Conservation (phyloP, 2,113 vertebrate genomes). For the Notothenia coriiceps region DNA sequence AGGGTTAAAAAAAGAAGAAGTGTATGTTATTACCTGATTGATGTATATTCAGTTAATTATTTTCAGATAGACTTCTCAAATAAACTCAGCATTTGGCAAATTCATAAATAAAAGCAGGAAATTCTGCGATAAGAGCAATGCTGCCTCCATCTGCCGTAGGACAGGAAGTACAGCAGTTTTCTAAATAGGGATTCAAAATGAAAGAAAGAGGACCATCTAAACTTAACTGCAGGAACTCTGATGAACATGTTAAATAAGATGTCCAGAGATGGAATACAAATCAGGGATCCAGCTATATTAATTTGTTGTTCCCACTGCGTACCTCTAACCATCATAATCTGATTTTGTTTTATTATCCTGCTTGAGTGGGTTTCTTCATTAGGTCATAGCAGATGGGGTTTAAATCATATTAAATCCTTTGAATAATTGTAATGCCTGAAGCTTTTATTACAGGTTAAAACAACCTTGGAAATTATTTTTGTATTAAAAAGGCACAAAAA, state of each 20-base stretch:
- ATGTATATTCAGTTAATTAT: neutral
- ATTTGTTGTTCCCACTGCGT: neutral
- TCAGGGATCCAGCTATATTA: neutral
- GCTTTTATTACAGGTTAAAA: neutral
- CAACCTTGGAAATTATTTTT: neutral
- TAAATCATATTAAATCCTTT: neutral
- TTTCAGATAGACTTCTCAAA: neutral
- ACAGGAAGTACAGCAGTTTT: constrained; percentile 44
- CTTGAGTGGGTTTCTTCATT: neutral
- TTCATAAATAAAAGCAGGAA: constrained; percentile 20
- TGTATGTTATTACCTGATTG: neutral
- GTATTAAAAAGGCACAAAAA: neutral
- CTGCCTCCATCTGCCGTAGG: constrained; percentile 70
- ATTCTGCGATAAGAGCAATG: constrained; percentile 2
- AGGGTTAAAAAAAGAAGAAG: neutral
- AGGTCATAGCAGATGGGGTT: neutral
- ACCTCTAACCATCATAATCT: neutral
- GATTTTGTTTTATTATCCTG: neutral
- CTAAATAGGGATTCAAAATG: neutral
- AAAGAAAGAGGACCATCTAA: neutral
- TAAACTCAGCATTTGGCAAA: neutral
- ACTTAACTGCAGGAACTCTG: neutral
- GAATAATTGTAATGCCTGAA: neutral
- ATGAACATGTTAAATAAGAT: neutral
- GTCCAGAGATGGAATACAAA: neutral